Evolutionary conservation across 2,888 invertebrate species (phyloP).

Genomic region (Nebria brevicollis): DNA sequence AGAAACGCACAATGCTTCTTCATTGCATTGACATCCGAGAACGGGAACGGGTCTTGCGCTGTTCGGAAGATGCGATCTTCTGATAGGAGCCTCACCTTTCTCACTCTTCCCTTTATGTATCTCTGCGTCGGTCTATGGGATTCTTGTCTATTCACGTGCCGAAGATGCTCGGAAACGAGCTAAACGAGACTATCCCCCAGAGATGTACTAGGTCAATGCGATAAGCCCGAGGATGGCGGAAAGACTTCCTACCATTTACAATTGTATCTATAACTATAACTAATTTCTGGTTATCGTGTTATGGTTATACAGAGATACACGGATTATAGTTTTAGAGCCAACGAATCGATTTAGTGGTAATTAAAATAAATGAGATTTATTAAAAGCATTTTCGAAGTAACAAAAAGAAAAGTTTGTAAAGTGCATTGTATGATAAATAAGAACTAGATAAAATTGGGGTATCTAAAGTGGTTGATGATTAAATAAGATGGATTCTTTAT

Average conservation of each 20-base stretch:
- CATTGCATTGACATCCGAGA: constrained; percentile 14
- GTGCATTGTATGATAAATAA: no score
- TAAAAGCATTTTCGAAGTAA: no score
- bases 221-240: neutral
- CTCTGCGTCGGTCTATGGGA: neutral
- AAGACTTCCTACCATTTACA: neutral
- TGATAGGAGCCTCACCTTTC: constrained; percentile 4
- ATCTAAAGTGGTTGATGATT: no score
- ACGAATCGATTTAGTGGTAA: no score
- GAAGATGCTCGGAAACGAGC: constrained; percentile 2
- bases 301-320: neutral
- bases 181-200: neutral
- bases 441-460: no score
- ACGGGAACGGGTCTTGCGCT: neutral
- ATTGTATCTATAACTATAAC: neutral
- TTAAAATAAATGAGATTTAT: no score
- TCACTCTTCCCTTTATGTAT: neutral
- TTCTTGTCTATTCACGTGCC: constrained; percentile 8
- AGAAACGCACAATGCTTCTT: constrained; percentile 23
- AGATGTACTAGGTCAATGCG: neutral
- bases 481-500: no score
- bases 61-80: neutral
- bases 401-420: no score
- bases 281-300: neutral
- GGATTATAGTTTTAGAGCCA: neutral